phyloP scores from a whole-genome alignment of 2,797 vertebrate genomes.

The Pelodytes ibericus region DNA sequence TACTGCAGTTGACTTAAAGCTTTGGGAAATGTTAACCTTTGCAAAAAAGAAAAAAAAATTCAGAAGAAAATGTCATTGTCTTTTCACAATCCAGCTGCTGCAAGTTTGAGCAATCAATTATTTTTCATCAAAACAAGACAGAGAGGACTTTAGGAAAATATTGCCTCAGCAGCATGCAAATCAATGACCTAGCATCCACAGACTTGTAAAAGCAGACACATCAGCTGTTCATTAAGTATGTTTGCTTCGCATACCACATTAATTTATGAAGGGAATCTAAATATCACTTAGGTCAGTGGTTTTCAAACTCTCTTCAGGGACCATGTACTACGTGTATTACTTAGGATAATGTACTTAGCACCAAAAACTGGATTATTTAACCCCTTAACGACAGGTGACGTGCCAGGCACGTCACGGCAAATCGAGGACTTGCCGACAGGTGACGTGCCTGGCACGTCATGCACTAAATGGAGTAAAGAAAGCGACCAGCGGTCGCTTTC shows the following conservation, averaged over 20 bases:
- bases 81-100: conserved; percentile 11
- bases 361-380: no score
- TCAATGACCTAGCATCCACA: neutral
- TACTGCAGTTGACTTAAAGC: conserved; percentile 14
- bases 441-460: no score
- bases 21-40: conserved; percentile 46
- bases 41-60: conserved; percentile 15
- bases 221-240: neutral
- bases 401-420: no score
- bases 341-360: no score
- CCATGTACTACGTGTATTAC: no score
- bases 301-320: no score
- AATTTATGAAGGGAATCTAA: neutral
- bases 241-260: neutral
- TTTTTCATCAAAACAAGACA: conserved; percentile 24
- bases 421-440: no score
- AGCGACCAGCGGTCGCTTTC: no score
- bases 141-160: conserved; percentile 12
- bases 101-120: conserved; percentile 8
- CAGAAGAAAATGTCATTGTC: conserved; percentile 34
- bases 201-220: neutral
- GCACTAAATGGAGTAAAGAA: no score
- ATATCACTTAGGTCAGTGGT: neutral
- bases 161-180: conserved; percentile 5
- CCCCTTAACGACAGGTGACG: no score